Percentiles rank a stretch among this genome's conserved stretches.
Evolutionary conservation across 2,797 vertebrate species (phyloP).

Genomic region (Gobionotothen gibberifrons): DNA sequence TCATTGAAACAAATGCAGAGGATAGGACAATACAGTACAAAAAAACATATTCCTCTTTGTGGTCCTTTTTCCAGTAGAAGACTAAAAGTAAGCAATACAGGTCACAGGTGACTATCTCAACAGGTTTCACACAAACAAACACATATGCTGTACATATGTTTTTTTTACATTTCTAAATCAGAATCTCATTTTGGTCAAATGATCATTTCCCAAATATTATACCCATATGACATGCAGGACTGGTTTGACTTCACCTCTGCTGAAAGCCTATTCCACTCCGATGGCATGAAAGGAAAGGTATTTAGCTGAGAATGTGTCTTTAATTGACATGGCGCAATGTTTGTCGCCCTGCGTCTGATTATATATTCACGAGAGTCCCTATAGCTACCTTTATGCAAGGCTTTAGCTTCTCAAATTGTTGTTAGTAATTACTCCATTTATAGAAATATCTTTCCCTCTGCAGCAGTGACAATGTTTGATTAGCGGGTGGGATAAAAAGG

Average conservation of each 20-base stretch:
- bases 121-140: neutral
- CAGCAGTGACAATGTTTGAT: conserved; percentile 65
- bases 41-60: neutral
- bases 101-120: neutral
- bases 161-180: neutral
- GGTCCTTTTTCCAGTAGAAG: neutral
- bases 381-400: conserved; percentile 49
- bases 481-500: conserved; percentile 59
- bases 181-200: neutral
- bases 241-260: neutral
- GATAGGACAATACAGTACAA: too few relatives aligned
- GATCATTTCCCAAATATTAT: neutral
- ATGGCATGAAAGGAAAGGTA: neutral
- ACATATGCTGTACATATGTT: neutral
- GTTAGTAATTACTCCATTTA: conserved; percentile 73
- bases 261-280: neutral
- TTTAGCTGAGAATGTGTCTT: neutral
- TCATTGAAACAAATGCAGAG: too few relatives aligned
- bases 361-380: neutral
- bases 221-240: neutral
- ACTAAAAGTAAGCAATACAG: conserved; percentile 1
- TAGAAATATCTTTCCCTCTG: conserved; percentile 50
- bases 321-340: neutral
- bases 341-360: neutral
- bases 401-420: conserved; percentile 60